Conservation (phyloP, 2,797 vertebrate species). For the Heteromormyrus szaboi region DNA sequence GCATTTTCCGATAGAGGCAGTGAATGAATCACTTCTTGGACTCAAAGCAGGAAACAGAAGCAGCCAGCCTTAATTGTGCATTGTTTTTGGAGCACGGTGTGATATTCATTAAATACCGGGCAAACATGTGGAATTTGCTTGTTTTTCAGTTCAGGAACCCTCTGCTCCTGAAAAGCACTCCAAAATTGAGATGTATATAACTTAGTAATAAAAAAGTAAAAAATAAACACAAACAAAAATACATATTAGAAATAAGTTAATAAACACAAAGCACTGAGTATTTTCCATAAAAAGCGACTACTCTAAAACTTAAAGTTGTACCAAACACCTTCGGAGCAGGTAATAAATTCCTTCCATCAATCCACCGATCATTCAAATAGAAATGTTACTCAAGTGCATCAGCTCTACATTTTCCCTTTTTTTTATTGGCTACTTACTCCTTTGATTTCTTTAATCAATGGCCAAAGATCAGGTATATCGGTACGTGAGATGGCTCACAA, state of each 20-base stretch:
- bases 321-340: background rate
- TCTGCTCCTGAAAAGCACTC: background rate
- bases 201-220: background rate
- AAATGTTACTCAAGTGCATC: background rate
- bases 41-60: background rate
- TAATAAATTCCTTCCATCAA: background rate
- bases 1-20: constrained; percentile 6
- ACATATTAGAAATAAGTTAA: background rate
- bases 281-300: background rate
- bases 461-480: background rate
- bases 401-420: background rate
- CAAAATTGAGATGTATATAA: background rate
- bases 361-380: background rate
- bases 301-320: background rate
- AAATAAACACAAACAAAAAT: background rate
- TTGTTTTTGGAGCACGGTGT: background rate
- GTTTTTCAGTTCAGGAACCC: background rate
- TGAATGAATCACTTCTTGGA: constrained; percentile 8
- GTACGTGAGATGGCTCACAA: background rate
- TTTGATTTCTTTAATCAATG: background rate
- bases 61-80: background rate
- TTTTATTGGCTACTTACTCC: background rate
- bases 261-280: background rate
- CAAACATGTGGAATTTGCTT: background rate
- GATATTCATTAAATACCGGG: background rate